Base-by-base conservation (phyloP, 2,797 vertebrate genomes). In the Caiman crocodilus region DNA sequence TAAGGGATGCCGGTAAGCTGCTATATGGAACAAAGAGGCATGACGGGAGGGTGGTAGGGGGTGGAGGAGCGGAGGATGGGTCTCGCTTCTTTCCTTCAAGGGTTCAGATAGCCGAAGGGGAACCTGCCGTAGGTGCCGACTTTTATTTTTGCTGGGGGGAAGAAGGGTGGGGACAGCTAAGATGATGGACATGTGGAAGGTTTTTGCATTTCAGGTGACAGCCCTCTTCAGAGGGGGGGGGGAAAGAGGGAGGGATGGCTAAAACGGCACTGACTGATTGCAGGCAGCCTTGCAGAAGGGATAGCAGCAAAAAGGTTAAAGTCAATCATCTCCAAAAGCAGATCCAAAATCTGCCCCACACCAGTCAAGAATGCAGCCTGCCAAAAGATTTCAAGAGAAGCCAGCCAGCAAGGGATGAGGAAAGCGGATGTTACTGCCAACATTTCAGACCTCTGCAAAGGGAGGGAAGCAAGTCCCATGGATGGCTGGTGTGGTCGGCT, bases 391-490 rank as follows among this genome's bases (percentile, higher is more conserved):
- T 88, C 17, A 85, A 60, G 88, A 82, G 75, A 90, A 94, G 90
- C 85, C 94, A 95, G 75, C 23, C 63, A 86, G 67, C 61, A 25
- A 85, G 64, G 42, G 79, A 94, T 74, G 7, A 50, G 1, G 58
- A 92, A 87, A 63, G 32, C 84, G 95, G 87, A 85, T 91, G 35
- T 50, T 79, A 85, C 82, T 85, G 92, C 74, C 50, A 67, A 60
- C 21, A 64, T 59, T 32, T 90, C 91, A 89, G 81, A 35, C 69
- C 92, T 88, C 92, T 89, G 89, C 12, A 50, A 65, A 91, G 79
- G 92, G 67, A 95, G 95, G 90, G 90, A 94, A 94, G 92, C 92
- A 90, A 96, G 86, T 20, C 76, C 88, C 77, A 64, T 90, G 90
- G 93, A 87, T 94, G 88, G 32, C 79, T 7, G 87, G 32, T 87